These are phyloP conservation scores for Standfussiana lucernea DNA, from an alignment of 2,888 invertebrate species.

Conservation along the genomic window DNA sequence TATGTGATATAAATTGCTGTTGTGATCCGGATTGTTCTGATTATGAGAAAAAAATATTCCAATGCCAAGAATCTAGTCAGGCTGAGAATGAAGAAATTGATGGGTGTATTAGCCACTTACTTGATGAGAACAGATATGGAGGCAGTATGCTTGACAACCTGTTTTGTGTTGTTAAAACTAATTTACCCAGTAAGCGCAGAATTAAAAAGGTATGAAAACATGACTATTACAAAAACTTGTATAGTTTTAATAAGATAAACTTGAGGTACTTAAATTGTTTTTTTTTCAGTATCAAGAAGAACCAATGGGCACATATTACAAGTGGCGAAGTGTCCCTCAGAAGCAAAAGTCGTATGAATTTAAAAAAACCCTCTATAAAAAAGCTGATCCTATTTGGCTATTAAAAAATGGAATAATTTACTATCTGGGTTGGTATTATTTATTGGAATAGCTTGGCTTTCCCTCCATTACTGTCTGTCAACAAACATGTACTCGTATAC, in stretches of 20 bases:
- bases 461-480: background rate
- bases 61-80: slow-evolving; percentile 86
- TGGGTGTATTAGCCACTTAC: slow-evolving; percentile 69
- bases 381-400: slow-evolving; percentile 82
- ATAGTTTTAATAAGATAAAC: slow-evolving; percentile 67
- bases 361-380: slow-evolving; percentile 75
- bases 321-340: slow-evolving; percentile 46
- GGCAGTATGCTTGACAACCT: slow-evolving; percentile 74
- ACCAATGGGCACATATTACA: slow-evolving; percentile 50
- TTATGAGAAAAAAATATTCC: slow-evolving; percentile 91
- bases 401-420: slow-evolving; percentile 78
- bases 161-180: slow-evolving; percentile 84
- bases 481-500: too few relatives aligned
- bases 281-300: slow-evolving; percentile 75
- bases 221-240: background rate
- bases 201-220: slow-evolving; percentile 54
- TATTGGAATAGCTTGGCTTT: background rate
- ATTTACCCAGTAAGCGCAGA: slow-evolving; percentile 79
- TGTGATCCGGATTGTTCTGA: slow-evolving; percentile 94
- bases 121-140: slow-evolving; percentile 61
- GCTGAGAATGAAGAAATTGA: slow-evolving; percentile 30
- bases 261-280: slow-evolving; percentile 59
- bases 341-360: slow-evolving; percentile 66
- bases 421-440: slow-evolving; percentile 76
- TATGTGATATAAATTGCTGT: slow-evolving; percentile 96